phyloP scores from a whole-genome alignment of 2,888 invertebrate species.

The Notodonta ziczac region DNA sequence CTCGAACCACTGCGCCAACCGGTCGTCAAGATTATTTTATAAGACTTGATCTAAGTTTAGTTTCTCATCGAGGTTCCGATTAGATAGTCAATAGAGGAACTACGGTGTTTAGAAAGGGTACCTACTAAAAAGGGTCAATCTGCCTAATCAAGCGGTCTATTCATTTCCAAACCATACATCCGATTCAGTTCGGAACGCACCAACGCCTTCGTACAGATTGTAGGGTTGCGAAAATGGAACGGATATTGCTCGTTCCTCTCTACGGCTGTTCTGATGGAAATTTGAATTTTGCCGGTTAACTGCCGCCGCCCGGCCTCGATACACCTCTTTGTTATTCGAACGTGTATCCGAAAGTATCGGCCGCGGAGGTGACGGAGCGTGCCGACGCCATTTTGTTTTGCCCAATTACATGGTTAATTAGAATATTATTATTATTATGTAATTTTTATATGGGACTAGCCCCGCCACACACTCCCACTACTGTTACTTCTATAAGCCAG shows the following conservation, averaged over 20 bases:
- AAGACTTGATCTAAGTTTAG: too few relatives aligned
- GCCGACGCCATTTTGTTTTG: constrained; percentile 42
- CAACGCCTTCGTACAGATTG: constrained; percentile 68
- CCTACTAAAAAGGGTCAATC: constrained; percentile 15
- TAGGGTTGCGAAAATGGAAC: constrained; percentile 81
- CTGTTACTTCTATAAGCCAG: too few relatives aligned
- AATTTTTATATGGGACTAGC: too few relatives aligned
- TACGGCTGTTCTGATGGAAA: constrained; percentile 76
- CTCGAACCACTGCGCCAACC: too few relatives aligned
- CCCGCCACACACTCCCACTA: too few relatives aligned
- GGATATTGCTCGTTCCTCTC: constrained; percentile 82
- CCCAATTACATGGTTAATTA: constrained; percentile 27
- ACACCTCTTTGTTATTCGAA: constrained; percentile 69
- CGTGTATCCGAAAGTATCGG: constrained; percentile 49
- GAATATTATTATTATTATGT: too few relatives aligned
- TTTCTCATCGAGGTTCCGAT: too few relatives aligned
- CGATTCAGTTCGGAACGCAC: constrained; percentile 63
- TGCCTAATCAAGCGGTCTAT: constrained; percentile 25
- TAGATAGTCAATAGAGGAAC: too few relatives aligned
- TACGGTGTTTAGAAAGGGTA: neutral
- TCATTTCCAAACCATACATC: constrained; percentile 42
- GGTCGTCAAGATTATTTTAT: too few relatives aligned
- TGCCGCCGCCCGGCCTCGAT: constrained; percentile 74
- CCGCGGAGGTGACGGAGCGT: constrained; percentile 42
- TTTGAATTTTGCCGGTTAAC: constrained; percentile 83